Conservation (phyloP, 2,888 invertebrate species). For the Caenorhabditis afra region DNA sequence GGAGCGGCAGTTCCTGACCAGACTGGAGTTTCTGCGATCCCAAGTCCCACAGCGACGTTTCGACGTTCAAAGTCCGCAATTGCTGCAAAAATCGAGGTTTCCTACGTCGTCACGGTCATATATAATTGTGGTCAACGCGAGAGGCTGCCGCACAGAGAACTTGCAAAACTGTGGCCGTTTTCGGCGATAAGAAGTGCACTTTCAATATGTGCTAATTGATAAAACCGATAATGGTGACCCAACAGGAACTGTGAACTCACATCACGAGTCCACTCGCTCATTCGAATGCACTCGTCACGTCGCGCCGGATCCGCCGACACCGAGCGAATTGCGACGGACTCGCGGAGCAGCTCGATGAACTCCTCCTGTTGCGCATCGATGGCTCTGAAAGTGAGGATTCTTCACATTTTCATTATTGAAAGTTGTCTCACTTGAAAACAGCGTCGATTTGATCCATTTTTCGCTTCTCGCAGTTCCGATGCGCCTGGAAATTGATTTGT, state of each 20-base stretch:
- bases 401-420: background rate
- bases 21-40: constrained; percentile 69
- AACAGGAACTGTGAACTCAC: constrained; percentile 63
- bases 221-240: background rate
- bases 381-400: constrained; percentile 83
- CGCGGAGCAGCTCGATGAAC: constrained; percentile 88
- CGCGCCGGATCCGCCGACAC: constrained; percentile 93
- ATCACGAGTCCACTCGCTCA: constrained; percentile 87
- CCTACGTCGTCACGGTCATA: constrained; percentile 2
- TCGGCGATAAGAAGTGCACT: constrained; percentile 37
- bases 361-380: constrained; percentile 88
- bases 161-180: background rate
- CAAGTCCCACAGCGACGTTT: constrained; percentile 70
- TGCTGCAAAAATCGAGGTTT: constrained; percentile 58
- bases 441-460: constrained; percentile 54
- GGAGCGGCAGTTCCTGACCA: constrained; percentile 65
- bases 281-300: constrained; percentile 88
- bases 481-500: background rate
- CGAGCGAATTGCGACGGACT: constrained; percentile 93
- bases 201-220: constrained; percentile 5
- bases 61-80: constrained; percentile 70
- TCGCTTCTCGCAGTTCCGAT: background rate
- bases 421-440: constrained; percentile 53
- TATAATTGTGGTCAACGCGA: no score
- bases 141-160: no score